Evolutionary conservation across 2,888 invertebrate species (phyloP).

Genomic region (Mallateleia sp.): DNA sequence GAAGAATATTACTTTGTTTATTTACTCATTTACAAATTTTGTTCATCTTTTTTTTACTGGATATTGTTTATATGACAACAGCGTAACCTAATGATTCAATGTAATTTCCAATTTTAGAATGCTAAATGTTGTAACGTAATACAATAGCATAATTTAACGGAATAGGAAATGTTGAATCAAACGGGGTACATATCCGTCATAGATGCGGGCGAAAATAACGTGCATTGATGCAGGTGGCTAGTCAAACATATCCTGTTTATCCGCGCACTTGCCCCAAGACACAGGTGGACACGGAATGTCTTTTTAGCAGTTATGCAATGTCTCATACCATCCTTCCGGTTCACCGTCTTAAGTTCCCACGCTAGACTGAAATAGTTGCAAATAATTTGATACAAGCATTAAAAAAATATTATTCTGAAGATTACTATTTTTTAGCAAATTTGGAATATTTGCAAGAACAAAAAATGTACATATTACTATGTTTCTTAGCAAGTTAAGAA

Average conservation of each 20-base stretch:
- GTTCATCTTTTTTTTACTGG: too few relatives aligned
- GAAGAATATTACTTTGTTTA: too few relatives aligned
- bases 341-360: constrained; percentile 51
- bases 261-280: constrained; percentile 79
- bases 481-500: too few relatives aligned
- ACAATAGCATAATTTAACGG: constrained; percentile 25
- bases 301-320: constrained; percentile 63
- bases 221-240: constrained; percentile 80
- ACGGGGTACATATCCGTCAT: constrained; percentile 30
- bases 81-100: too few relatives aligned
- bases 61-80: too few relatives aligned
- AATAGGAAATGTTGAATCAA: constrained; percentile 45
- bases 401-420: too few relatives aligned
- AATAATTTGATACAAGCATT: neutral
- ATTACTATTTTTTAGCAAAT: too few relatives aligned
- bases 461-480: too few relatives aligned
- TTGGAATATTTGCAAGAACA: too few relatives aligned
- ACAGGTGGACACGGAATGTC: constrained; percentile 83
- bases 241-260: constrained; percentile 75
- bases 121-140: neutral
- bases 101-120: too few relatives aligned
- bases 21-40: too few relatives aligned
- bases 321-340: constrained; percentile 60
- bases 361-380: constrained; percentile 14
- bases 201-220: constrained; percentile 83